Evolutionary conservation across 2,888 invertebrate genomes (phyloP).

Genomic region (Sphecodes monilicornis): DNA sequence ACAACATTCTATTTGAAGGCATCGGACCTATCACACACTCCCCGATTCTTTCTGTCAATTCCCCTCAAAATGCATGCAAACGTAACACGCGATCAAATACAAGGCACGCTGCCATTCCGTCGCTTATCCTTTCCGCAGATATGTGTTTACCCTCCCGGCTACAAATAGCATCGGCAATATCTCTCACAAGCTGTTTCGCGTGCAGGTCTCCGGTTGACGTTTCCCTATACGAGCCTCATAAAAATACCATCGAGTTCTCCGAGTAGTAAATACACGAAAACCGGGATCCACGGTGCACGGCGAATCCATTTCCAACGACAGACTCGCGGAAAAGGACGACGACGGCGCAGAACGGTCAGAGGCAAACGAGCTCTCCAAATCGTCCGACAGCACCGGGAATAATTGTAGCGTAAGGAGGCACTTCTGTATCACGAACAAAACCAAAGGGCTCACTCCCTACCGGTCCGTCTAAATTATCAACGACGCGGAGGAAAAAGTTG

Average conservation of each 20-base stretch:
- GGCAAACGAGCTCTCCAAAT: neutral
- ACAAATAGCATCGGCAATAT: slow-evolving; percentile 27
- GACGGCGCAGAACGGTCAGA: neutral
- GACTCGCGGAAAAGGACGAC: neutral
- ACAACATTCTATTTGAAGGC: slow-evolving; percentile 30
- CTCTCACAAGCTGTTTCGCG: slow-evolving; percentile 11
- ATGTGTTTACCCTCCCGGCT: slow-evolving; percentile 27
- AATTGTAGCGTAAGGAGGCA: slow-evolving; percentile 29
- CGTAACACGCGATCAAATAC: slow-evolving; percentile 52
- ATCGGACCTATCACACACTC: neutral
- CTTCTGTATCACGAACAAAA: slow-evolving; percentile 3
- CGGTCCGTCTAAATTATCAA: slow-evolving; percentile 23
- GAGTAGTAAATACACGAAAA: neutral
- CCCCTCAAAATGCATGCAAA: slow-evolving; percentile 39
- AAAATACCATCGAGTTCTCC: neutral
- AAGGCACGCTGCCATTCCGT: slow-evolving; percentile 33
- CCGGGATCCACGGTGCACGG: neutral
- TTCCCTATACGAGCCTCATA: slow-evolving; percentile 14
- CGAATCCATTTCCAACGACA: neutral
- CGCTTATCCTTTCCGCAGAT: slow-evolving; percentile 25
- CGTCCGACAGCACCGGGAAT: slow-evolving; percentile 15
- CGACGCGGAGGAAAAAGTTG: slow-evolving; percentile 32
- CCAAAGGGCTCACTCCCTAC: slow-evolving; percentile 11
- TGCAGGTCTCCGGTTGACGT: slow-evolving; percentile 26
- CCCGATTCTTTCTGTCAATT: slow-evolving; percentile 15